Percentiles rank a stretch among this genome's conserved stretches.
These are phyloP conservation scores for Agrochola macilenta DNA, from an alignment of 2,888 invertebrate genomes.

Conservation along the genomic window DNA sequence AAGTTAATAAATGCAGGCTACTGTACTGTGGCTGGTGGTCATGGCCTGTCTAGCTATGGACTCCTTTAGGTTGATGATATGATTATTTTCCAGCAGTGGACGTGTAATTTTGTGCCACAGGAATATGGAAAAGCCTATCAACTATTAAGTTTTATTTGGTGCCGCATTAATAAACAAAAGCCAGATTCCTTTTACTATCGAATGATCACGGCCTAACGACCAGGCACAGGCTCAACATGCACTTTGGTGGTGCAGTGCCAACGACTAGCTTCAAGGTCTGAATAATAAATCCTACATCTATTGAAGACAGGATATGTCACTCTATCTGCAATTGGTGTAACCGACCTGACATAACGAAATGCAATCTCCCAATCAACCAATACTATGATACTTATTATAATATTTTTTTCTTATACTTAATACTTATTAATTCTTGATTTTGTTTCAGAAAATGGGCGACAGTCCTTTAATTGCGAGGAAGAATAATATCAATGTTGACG, in stretches of 20 bases:
- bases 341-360: slow-evolving; percentile 23
- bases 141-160: not conserved
- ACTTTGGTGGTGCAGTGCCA: slow-evolving; percentile 18
- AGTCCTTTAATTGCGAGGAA: slow-evolving; percentile 63
- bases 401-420: too few relatives aligned
- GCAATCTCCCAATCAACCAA: slow-evolving; percentile 19
- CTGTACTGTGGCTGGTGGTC: not conserved
- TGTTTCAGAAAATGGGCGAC: slow-evolving; percentile 74
- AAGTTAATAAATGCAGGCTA: not conserved
- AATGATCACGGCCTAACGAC: not conserved
- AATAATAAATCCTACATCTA: slow-evolving; percentile 38
- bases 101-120: not conserved
- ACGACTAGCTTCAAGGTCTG: slow-evolving; percentile 29
- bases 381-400: not conserved
- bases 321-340: slow-evolving; percentile 40
- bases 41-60: not conserved
- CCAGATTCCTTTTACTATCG: not conserved
- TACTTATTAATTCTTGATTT: slow-evolving; percentile 15
- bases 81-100: not conserved
- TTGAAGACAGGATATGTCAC: slow-evolving; percentile 38
- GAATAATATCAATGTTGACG: slow-evolving; percentile 67
- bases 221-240: not conserved
- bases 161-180: not conserved
- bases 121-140: not conserved
- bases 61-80: not conserved